These are phyloP conservation scores for Rhagologus leucostigma DNA, from an alignment of 2,113 vertebrate species.

Conservation along the genomic window DNA sequence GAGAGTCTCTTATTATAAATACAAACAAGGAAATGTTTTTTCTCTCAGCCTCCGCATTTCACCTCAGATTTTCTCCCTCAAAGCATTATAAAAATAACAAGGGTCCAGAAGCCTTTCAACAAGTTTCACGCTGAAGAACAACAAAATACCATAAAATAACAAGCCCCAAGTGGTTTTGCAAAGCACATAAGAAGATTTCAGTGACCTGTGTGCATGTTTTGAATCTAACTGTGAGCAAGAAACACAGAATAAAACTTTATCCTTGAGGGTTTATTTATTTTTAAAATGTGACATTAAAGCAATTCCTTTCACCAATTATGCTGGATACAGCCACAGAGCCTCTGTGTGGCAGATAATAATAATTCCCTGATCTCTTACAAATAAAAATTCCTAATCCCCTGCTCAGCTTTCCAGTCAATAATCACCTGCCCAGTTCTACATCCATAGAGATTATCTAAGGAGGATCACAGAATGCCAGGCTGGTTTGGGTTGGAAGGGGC, in stretches of 20 bases:
- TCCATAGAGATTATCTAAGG: rapidly evolving
- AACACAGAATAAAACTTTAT: neutral
- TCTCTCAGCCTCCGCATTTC: neutral
- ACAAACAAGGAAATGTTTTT: neutral
- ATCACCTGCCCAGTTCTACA: neutral
- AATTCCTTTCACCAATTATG: neutral
- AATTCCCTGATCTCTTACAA: neutral
- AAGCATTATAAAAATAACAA: neutral
- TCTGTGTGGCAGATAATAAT: too few relatives aligned
- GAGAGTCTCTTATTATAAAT: neutral
- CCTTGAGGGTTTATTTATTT: neutral
- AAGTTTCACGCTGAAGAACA: neutral
- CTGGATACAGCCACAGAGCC: neutral
- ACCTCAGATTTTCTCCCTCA: neutral
- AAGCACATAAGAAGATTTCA: neutral
- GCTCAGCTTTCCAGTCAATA: neutral
- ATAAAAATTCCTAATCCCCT: neutral
- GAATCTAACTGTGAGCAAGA: neutral
- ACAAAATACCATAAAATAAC: neutral
- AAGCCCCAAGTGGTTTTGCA: neutral
- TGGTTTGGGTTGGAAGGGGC: neutral
- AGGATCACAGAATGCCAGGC: neutral
- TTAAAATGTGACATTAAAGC: neutral
- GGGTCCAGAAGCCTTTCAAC: neutral
- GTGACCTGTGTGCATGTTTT: neutral